Evolutionary conservation across 2,113 vertebrate species (phyloP), one percentile per base, ranked within the genome.

Genomic region (Rafetus swinhoei): DNA sequence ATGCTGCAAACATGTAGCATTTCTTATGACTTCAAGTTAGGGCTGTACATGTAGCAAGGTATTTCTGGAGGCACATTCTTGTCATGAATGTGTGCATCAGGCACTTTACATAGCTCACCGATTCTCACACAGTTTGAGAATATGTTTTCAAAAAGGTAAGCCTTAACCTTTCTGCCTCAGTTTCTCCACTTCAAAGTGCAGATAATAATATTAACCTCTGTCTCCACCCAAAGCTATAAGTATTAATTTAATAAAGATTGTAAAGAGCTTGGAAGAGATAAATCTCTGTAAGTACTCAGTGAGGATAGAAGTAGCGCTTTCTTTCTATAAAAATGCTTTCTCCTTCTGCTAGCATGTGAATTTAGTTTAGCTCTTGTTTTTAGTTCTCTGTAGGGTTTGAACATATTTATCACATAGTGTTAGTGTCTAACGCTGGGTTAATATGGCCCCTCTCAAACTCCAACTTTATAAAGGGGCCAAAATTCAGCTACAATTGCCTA

Each of bases 1-100:
- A n/a, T 0, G 9, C 4, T 82, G 18, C 13, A 89, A 77, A 69
- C 15, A n/a, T n/a, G 52, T 0, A 0, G 12, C 2, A 65, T 5
- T 27, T 60, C 16, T 35, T n/a, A 76, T 53, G 7, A 27, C 10
- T 74, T 74, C 14, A 45, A 25, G 22, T 72, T 0, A 18, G 24
- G 14, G 45, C 22, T 39, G 18, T 19, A 69, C 32, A n/a, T 19
- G 15, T 69, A 16, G 8, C 0, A n/a, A 18, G 16, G 15, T n/a
- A n/a, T 69, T n/a, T 19, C 32, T n/a, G 16, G 16, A 32, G 32
- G 32, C 62, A n/a, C 29, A 69, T 59, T 59, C 57, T 12, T 59
- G 22, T 69, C 32, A n/a, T 69, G 7, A 29, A 62, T 62, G 7
- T 4, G 76, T 0, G 2, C 82, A n/a, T 7, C 50, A 14, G 39